Conservation (phyloP, 1,140 invertebrate species). For the Phenacoccus solenopsis region DNA sequence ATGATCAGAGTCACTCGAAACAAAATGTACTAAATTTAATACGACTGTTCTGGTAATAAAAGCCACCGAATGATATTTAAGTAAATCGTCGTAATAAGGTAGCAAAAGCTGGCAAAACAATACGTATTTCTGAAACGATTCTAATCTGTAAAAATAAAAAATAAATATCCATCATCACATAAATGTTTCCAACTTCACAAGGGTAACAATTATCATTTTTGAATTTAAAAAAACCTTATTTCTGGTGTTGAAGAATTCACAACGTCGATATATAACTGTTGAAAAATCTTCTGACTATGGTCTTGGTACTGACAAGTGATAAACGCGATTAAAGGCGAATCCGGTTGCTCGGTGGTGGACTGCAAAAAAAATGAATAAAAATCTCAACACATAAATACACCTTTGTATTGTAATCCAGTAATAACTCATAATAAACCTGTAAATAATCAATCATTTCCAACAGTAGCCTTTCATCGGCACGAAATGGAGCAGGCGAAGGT, state of each 20-base stretch:
- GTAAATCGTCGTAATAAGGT: not conserved
- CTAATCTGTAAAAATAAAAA: not conserved
- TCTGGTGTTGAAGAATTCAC: not conserved
- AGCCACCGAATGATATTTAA: not conserved
- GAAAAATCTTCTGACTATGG: not conserved
- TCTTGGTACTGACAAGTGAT: not conserved
- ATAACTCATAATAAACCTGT: not conserved
- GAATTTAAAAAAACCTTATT: conserved; percentile 12
- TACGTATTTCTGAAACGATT: not conserved
- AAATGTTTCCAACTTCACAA: not conserved
- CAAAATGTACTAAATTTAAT: not conserved
- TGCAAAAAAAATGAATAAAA: not conserved
- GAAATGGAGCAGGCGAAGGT: not conserved
- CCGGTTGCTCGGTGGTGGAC: not conserved
- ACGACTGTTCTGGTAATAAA: not conserved
- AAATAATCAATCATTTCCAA: not conserved
- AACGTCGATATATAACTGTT: not conserved
- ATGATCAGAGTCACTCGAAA: not conserved
- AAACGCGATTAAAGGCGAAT: not conserved
- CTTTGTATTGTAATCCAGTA: no score
- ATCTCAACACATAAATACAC: no score
- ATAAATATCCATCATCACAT: not conserved
- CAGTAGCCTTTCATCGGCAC: not conserved
- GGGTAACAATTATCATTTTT: no score
- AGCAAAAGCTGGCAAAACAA: not conserved